Conservation (phyloP, 2,888 invertebrate genomes). For the Protodeltote pygarga region DNA sequence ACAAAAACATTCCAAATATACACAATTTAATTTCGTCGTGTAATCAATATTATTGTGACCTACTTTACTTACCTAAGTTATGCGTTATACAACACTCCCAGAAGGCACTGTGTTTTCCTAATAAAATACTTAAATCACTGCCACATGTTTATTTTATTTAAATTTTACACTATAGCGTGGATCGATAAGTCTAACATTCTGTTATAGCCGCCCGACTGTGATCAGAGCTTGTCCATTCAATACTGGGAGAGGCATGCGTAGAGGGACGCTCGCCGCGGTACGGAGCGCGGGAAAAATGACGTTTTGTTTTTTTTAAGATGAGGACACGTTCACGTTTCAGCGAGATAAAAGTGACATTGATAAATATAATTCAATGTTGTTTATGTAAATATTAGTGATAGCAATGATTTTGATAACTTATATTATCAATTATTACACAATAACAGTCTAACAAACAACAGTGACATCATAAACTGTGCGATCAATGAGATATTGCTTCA, state of each 20-base stretch:
- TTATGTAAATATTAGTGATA: constrained; percentile 17
- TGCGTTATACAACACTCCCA: constrained; percentile 57
- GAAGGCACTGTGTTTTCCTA: constrained; percentile 71
- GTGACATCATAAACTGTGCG: too few species aligned
- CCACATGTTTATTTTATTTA: constrained; percentile 66
- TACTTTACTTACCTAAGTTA: constrained; percentile 68
- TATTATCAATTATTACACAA: constrained; percentile 23
- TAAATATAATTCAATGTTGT: constrained; percentile 19
- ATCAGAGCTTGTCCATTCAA: constrained; percentile 74
- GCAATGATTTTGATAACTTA: constrained; percentile 4
- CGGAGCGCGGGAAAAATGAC: constrained; percentile 79
- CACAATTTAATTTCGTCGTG: constrained; percentile 45
- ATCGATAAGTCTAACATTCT: constrained; percentile 77
- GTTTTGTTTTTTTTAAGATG: constrained; percentile 65
- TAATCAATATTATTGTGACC: constrained; percentile 54
- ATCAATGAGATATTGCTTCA: too few species aligned
- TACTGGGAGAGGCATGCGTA: constrained; percentile 81
- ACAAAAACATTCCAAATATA: constrained; percentile 40
- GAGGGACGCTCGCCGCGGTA: constrained; percentile 55
- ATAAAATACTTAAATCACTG: constrained; percentile 58
- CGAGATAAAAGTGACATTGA: constrained; percentile 33
- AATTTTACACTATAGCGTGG: constrained; percentile 71
- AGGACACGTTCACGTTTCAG: constrained; percentile 35
- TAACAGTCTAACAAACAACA: too few species aligned
- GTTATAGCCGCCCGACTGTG: constrained; percentile 59